phyloP scores from a whole-genome alignment of 1,140 invertebrate genomes.

The Calliopsis andreniformis region DNA sequence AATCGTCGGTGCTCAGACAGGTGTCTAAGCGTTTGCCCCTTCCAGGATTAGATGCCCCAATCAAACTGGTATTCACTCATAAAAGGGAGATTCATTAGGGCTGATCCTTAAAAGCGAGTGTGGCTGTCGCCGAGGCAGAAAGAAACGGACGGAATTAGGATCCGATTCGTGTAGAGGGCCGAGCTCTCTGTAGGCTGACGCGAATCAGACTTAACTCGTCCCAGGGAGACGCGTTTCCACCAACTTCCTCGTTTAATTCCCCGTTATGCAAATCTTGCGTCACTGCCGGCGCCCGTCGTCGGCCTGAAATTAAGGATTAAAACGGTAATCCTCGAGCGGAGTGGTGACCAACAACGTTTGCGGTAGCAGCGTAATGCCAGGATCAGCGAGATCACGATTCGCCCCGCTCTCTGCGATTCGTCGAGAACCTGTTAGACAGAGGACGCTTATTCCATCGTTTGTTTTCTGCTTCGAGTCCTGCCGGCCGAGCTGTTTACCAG shows the following conservation, averaged over 20 bases:
- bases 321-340: conserved; percentile 23
- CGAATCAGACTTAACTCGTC: not conserved
- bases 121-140: too few relatives aligned
- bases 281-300: conserved; percentile 3
- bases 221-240: not conserved
- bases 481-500: not conserved
- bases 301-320: conserved; percentile 39
- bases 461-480: not conserved
- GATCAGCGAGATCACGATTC: conserved; percentile 24
- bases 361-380: conserved; percentile 22
- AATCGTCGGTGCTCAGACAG: too few relatives aligned
- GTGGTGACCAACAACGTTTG: conserved; percentile 21
- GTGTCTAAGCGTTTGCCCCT: too few relatives aligned
- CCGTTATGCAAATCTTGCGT: conserved; percentile 27
- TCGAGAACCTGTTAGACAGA: conserved; percentile 13
- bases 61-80: not conserved
- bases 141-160: too few relatives aligned
- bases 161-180: too few relatives aligned
- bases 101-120: too few relatives aligned
- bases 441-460: conserved; percentile 23
- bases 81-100: too few relatives aligned
- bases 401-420: not conserved
- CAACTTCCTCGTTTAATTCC: not conserved
- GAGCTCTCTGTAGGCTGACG: too few relatives aligned
- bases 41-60: not conserved